Conservation (phyloP, 1,140 invertebrate species). For the Penaeus indicus region DNA sequence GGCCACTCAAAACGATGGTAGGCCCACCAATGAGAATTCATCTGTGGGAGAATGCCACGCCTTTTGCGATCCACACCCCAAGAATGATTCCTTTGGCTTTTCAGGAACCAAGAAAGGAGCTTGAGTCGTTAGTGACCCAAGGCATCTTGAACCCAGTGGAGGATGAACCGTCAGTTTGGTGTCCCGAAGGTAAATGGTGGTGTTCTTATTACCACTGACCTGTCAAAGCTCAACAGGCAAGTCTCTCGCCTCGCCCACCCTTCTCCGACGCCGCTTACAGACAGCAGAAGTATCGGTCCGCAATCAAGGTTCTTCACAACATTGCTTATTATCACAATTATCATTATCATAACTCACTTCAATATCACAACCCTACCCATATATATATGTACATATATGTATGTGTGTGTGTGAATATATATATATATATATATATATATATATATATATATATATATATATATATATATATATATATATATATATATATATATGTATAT, state of each 20-base stretch:
- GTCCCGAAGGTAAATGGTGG: neutral
- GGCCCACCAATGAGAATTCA: constrained; percentile 6
- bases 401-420: too few species aligned
- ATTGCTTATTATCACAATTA: too few species aligned
- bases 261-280: neutral
- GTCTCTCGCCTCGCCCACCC: neutral
- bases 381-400: too few species aligned
- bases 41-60: neutral
- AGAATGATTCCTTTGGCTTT: constrained; percentile 6
- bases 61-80: constrained; percentile 22
- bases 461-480: too few species aligned
- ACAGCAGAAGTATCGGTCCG: neutral
- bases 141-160: neutral
- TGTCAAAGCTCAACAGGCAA: neutral
- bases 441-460: too few species aligned
- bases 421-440: too few species aligned
- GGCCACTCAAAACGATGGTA: neutral
- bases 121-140: neutral
- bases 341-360: too few species aligned
- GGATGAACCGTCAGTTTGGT: neutral
- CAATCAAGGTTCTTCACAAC: neutral
- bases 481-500: too few species aligned
- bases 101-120: neutral
- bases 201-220: neutral
- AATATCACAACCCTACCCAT: too few species aligned